Evolutionary conservation across 2,113 vertebrate species (phyloP).

Genomic region (Recurvirostra avosetta): DNA sequence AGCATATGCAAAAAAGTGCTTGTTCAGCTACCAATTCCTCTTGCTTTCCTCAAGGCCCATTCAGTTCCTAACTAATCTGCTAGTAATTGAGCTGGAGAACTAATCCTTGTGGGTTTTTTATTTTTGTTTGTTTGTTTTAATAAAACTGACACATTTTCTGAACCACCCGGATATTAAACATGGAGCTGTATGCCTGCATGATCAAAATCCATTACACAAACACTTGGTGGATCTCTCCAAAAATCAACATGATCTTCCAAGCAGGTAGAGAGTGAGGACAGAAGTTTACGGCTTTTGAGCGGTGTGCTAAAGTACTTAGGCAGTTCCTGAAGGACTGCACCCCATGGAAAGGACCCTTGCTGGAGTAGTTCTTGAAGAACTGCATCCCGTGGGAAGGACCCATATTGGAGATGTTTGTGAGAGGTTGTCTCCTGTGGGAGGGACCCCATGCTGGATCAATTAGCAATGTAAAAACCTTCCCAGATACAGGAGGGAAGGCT

Average conservation of each 20-base stretch:
- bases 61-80: background rate
- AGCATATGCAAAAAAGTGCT: fast-evolving
- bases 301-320: background rate
- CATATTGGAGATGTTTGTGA: background rate
- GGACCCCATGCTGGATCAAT: background rate
- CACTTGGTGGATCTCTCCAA: background rate
- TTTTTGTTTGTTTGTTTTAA: background rate
- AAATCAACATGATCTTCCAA: background rate
- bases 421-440: background rate
- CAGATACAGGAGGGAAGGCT: background rate
- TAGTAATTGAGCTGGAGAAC: background rate
- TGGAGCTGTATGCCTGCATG: background rate
- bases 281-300: background rate
- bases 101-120: background rate
- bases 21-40: background rate
- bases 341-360: background rate
- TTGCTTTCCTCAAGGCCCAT: background rate
- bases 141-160: background rate
- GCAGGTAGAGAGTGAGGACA: background rate
- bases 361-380: background rate
- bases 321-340: background rate
- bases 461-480: background rate
- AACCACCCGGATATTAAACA: background rate
- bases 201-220: background rate
- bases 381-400: background rate